phyloP scores from a whole-genome alignment of 2,888 invertebrate species.

The Sesamia inferens region DNA sequence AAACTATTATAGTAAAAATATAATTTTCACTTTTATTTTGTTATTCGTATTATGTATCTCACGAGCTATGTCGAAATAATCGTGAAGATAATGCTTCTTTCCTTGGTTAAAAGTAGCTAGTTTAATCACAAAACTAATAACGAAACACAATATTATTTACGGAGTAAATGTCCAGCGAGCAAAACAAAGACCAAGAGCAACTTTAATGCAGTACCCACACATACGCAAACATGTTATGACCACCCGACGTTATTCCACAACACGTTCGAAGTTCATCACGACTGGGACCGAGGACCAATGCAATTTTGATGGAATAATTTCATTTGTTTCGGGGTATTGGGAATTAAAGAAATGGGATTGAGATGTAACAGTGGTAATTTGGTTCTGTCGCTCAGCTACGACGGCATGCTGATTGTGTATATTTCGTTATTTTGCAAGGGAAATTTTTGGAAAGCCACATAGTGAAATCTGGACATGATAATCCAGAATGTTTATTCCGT shows the following conservation, averaged over 20 bases:
- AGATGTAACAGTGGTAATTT: slow-evolving; percentile 4
- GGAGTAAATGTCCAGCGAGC: slow-evolving; percentile 25
- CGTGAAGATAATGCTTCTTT: no score
- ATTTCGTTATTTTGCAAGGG: background rate
- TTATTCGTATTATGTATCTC: no score
- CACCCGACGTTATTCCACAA: slow-evolving; percentile 47
- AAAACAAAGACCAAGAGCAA: slow-evolving; percentile 47
- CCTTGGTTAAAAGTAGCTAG: background rate
- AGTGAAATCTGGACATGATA: background rate
- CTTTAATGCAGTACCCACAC: slow-evolving; percentile 54
- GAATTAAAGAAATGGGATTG: slow-evolving; percentile 35
- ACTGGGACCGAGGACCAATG: slow-evolving; percentile 31
- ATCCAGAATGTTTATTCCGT: no score
- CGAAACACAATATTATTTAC: slow-evolving; percentile 11
- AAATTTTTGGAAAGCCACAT: no score
- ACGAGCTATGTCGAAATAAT: no score
- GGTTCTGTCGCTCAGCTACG: background rate
- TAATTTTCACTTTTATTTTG: no score
- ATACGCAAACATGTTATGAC: slow-evolving; percentile 62
- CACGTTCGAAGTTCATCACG: slow-evolving; percentile 57
- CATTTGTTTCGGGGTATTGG: slow-evolving; percentile 35
- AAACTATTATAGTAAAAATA: no score
- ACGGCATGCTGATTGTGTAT: background rate
- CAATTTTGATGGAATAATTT: slow-evolving; percentile 50
- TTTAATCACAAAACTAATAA: slow-evolving; percentile 15